These are phyloP conservation scores for Gopherus evgoodei DNA, from an alignment of 2,113 vertebrate genomes.

Conservation along the genomic window DNA sequence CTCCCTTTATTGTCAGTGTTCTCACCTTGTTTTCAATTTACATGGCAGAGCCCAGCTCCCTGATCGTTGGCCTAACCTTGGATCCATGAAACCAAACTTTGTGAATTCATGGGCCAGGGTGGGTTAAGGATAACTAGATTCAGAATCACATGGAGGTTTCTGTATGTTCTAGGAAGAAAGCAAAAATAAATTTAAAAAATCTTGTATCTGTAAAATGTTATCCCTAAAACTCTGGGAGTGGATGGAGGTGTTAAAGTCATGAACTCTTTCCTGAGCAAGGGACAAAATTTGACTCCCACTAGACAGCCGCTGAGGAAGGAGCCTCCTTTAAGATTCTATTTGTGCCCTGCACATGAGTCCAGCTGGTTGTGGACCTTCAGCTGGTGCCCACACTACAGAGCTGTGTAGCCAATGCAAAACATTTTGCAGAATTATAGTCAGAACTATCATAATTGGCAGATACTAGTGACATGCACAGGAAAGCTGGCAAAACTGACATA, in stretches of 20 bases:
- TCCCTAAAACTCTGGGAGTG: not conserved
- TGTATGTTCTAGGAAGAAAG: not conserved
- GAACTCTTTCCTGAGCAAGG: not conserved
- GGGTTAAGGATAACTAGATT: not conserved
- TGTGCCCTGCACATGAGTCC: not conserved
- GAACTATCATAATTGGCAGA: not conserved
- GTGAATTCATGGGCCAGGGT: not conserved
- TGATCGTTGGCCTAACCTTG: not conserved
- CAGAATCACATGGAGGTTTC: rapidly evolving
- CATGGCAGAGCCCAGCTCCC: not conserved
- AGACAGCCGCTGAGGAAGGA: not conserved
- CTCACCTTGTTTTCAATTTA: not conserved
- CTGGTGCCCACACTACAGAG: not conserved
- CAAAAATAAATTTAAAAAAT: not conserved
- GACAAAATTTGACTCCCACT: not conserved
- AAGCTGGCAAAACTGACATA: not conserved
- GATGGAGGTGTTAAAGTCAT: not conserved
- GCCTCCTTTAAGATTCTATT: not conserved
- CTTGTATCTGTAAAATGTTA: not conserved
- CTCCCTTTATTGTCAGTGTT: not conserved
- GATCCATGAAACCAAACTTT: not conserved
- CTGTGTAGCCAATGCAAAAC: not conserved
- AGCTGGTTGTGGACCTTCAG: not conserved
- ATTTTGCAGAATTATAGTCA: not conserved
- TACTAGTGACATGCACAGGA: not conserved